phyloP scores from a whole-genome alignment of 2,797 vertebrate species.

The Clarias pachynema region DNA sequence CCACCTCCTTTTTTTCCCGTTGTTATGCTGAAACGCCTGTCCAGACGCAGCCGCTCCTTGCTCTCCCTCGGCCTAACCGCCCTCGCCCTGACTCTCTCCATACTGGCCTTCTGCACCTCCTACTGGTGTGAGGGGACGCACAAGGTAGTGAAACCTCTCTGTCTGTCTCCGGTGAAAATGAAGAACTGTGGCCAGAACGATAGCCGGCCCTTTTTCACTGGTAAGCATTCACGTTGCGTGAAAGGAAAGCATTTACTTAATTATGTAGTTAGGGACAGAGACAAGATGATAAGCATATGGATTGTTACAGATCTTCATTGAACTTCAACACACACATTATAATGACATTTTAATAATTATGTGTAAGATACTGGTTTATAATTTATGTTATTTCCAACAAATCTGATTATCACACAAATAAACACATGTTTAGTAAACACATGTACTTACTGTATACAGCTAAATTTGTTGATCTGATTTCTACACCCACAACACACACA shows the following conservation, averaged over 20 bases:
- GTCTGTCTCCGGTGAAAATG: slow-evolving; percentile 84
- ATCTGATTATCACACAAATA: no score
- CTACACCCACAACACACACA: no score
- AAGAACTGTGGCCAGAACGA: slow-evolving; percentile 83
- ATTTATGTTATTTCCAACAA: no score
- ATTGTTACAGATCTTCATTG: no score
- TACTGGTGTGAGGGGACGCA: slow-evolving; percentile 88
- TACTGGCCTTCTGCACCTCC: slow-evolving; percentile 83
- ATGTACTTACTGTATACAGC: no score
- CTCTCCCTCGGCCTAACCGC: slow-evolving; percentile 81
- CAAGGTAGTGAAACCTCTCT: slow-evolving; percentile 86
- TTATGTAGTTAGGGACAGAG: background rate
- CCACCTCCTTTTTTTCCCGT: no score
- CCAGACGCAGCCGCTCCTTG: slow-evolving; percentile 78
- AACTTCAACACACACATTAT: no score
- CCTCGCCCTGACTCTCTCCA: slow-evolving; percentile 81
- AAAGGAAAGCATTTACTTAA: background rate
- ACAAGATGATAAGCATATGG: background rate
- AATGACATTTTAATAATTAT: no score
- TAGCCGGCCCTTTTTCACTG: slow-evolving; percentile 77
- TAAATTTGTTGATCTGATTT: no score
- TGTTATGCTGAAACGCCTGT: slow-evolving; percentile 75
- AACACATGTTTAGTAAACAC: no score
- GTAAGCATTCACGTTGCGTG: slow-evolving; percentile 53
- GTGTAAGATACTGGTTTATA: no score